Evolutionary conservation across 2,888 invertebrate species (phyloP), one percentile per base, ranked within the genome.

Genomic region (Andrena marginata): DNA sequence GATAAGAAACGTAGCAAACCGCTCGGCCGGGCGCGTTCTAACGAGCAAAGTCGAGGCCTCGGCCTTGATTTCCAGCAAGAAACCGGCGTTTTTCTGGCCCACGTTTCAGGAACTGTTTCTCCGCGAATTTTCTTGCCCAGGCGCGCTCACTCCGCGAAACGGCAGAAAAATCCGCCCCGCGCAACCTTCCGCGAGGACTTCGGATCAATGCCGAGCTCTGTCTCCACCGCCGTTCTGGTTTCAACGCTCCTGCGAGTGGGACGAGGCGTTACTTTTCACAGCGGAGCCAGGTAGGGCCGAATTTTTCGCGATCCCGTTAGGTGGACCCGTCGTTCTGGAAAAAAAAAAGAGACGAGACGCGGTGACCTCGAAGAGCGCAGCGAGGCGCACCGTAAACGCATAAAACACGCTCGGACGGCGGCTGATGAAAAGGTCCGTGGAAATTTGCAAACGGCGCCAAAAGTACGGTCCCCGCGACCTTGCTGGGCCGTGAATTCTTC

Each of bases 381-480:
- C 79, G 35, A 70, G 77, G 81, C 77, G 81, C 79, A 69, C 68
- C 81, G 86, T 91, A 89, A 92, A 91, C 69, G 75, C 89, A 90
- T 89, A 91, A 91, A 59, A 91, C 89, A 85, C 77, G 62, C 63
- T 54, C 62, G 59, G 48, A 62, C 16, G 42, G 29, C 10, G 73
- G 54, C 54, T 20, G 20, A 23, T 54, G 73, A 62, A 62, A 56
- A 65, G 80, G 80, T 63, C 62, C 26, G 13, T 7, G 54, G 64
- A 89, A 85, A 88, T 89, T 89, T 80, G 89, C 87, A 79, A 85
- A 85, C 69, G 65, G 10, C 67, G 70, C 64, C 76, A 83, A 62
- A 91, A 91, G 89, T 88, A 88, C 85, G 88, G 90, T 89, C 64
- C 74, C 33, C 76, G 54, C 76, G 87, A 78, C 92, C 90, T 91